Percentiles rank a stretch among this genome's conserved stretches.
These are phyloP conservation scores for Rhinichthys osculus DNA, from an alignment of 2,797 vertebrate species.

Conservation along the genomic window DNA sequence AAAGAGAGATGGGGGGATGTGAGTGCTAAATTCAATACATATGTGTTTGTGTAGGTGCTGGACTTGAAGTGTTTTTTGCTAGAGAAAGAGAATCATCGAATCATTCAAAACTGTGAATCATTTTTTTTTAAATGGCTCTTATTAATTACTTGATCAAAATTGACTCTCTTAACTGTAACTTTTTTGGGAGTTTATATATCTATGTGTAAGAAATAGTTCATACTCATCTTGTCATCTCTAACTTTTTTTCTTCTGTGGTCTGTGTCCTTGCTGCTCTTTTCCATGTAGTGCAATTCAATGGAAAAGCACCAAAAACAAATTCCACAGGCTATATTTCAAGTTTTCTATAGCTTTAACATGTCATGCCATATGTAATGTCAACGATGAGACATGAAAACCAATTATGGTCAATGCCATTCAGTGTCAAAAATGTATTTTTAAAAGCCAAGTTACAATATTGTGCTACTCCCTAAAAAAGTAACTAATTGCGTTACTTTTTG, in stretches of 20 bases:
- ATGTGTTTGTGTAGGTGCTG: slow-evolving; percentile 14
- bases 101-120: rapidly evolving
- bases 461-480: too few species aligned
- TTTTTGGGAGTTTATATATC: neutral
- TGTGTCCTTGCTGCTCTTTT: neutral
- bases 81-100: neutral
- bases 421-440: neutral
- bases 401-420: neutral
- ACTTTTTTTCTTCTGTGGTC: neutral
- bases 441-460: neutral
- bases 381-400: neutral
- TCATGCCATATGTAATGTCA: neutral
- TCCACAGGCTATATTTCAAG: neutral
- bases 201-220: neutral
- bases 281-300: neutral
- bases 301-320: neutral
- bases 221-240: neutral
- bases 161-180: neutral
- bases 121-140: neutral
- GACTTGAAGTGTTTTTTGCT: neutral
- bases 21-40: slow-evolving; percentile 24
- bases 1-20: neutral
- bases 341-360: neutral
- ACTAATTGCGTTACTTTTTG: too few species aligned
- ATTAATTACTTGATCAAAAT: neutral